Percentiles rank a stretch among this genome's conserved stretches.
Evolutionary conservation across 2,797 vertebrate genomes (phyloP).

Genomic region (Percopsis omiscomaycus): DNA sequence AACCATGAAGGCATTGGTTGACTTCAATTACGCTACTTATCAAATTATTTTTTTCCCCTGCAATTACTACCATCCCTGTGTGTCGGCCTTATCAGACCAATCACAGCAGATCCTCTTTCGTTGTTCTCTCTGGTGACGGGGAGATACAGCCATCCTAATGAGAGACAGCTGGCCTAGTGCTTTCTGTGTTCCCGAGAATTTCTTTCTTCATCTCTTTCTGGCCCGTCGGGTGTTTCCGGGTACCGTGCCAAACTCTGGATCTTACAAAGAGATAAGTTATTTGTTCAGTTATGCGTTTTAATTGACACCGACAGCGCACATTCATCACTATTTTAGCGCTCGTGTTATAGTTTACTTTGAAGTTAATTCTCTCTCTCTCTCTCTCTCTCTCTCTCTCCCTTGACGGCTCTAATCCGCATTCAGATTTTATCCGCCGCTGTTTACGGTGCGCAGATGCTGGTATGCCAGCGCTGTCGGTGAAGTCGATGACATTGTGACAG

Average conservation of each 20-base stretch:
- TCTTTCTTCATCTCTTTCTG: conserved; percentile 52
- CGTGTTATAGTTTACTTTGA: conserved; percentile 57
- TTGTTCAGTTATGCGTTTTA: conserved; percentile 52
- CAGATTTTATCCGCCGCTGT: conserved; percentile 75
- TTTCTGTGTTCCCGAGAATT: conserved; percentile 56
- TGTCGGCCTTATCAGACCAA: conserved; percentile 75
- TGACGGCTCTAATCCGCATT: conserved; percentile 58
- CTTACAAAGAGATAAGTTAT: conserved; percentile 69
- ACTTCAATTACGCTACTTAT: conserved; percentile 71
- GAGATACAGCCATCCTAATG: conserved; percentile 80
- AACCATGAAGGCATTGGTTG: conserved; percentile 55
- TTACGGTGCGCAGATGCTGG: conserved; percentile 59
- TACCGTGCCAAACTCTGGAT: conserved; percentile 72
- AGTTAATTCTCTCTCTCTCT: conserved; percentile 48
- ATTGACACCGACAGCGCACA: conserved; percentile 53
- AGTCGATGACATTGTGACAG: conserved; percentile 33
- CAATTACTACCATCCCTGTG: conserved; percentile 69
- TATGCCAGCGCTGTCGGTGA: conserved; percentile 41
- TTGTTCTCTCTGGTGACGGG: conserved; percentile 78
- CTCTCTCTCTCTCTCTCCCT: conserved; percentile 35
- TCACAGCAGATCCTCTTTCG: conserved; percentile 79
- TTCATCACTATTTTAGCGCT: conserved; percentile 65
- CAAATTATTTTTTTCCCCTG: conserved; percentile 76
- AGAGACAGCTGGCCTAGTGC: conserved; percentile 78
- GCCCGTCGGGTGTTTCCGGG: conserved; percentile 62